Evolutionary conservation across 2,797 vertebrate genomes (phyloP).

Genomic region (Syngnathus rostellatus): DNA sequence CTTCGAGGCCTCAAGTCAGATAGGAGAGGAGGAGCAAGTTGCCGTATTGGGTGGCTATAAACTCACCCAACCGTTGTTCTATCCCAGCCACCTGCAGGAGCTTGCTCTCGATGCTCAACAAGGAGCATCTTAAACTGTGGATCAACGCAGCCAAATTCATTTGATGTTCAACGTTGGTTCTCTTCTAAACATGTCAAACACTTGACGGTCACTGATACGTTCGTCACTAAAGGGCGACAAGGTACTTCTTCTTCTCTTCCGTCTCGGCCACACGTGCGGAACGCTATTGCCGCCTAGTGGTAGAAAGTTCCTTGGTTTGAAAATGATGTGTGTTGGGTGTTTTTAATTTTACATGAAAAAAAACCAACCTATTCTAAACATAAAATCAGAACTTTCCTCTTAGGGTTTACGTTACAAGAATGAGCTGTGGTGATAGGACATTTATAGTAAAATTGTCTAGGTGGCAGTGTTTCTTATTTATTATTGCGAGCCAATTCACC

Average conservation of each 20-base stretch:
- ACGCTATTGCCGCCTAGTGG: slow-evolving; percentile 16
- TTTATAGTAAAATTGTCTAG: background rate
- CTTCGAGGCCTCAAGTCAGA: background rate
- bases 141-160: slow-evolving; percentile 54
- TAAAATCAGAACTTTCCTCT: background rate
- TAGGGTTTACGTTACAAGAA: background rate
- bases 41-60: background rate
- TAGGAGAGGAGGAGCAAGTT: background rate
- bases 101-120: slow-evolving; percentile 58
- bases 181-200: slow-evolving; percentile 21
- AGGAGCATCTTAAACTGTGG: slow-evolving; percentile 52
- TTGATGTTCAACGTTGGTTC: slow-evolving; percentile 23
- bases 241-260: slow-evolving; percentile 19
- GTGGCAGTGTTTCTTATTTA: slow-evolving; percentile 19
- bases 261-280: fast-evolving
- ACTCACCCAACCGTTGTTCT: slow-evolving; percentile 62
- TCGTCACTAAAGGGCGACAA: slow-evolving; percentile 44
- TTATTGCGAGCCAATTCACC: background rate
- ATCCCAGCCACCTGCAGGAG: slow-evolving; percentile 56
- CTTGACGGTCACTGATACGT: slow-evolving; percentile 56
- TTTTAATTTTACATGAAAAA: background rate
- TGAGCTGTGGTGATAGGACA: background rate
- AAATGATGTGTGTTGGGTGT: background rate
- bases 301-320: background rate
- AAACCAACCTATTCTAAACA: background rate